Conservation (phyloP, 2,888 invertebrate species). For the Liposcelis brunnea region DNA sequence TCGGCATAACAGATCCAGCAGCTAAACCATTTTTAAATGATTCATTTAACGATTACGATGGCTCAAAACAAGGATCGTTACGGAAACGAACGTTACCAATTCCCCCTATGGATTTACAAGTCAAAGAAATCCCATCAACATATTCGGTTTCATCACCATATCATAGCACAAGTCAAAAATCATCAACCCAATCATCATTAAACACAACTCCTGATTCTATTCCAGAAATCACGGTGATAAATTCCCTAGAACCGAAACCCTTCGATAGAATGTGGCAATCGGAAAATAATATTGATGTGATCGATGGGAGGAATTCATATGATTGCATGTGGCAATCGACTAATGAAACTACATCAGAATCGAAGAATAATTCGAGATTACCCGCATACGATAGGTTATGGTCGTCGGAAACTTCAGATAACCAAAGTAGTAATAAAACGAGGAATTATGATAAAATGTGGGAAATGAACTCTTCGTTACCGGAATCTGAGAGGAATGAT, state of each 20-base stretch:
- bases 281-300: too few species aligned
- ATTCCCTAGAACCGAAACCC: background rate
- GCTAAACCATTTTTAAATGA: too few species aligned
- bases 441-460: too few species aligned
- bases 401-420: too few species aligned
- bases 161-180: background rate
- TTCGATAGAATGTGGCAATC: too few species aligned
- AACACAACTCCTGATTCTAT: slow-evolving; percentile 2
- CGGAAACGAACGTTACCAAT: slow-evolving; percentile 29
- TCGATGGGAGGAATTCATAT: too few species aligned
- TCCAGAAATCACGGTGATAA: background rate
- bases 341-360: too few species aligned
- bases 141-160: too few species aligned
- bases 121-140: slow-evolving; percentile 20
- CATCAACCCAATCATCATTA: background rate
- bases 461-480: background rate
- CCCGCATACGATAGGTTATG: too few species aligned
- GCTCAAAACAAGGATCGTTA: slow-evolving; percentile 24
- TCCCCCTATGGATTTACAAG: slow-evolving; percentile 33
- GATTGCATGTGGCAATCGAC: too few species aligned
- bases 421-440: too few species aligned
- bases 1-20: slow-evolving; percentile 22
- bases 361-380: too few species aligned
- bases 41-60: slow-evolving; percentile 21
- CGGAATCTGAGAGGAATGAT: background rate